phyloP scores from a whole-genome alignment of 2,797 vertebrate species.

The Propithecus deckenii region DNA sequence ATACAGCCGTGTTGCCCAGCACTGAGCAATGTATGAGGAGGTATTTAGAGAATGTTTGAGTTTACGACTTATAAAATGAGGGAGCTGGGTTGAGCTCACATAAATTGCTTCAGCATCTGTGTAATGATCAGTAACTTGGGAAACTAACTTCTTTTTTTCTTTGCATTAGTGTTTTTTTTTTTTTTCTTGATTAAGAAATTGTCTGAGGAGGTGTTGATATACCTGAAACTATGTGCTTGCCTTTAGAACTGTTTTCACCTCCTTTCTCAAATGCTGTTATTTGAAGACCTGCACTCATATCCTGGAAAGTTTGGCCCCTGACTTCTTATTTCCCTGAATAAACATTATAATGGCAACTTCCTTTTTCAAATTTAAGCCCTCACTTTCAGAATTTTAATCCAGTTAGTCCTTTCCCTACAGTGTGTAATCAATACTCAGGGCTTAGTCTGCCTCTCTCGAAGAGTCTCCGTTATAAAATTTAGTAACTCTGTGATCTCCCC shows the following conservation, averaged over 20 bases:
- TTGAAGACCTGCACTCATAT: slow-evolving; percentile 25
- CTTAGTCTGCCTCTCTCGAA: slow-evolving; percentile 60
- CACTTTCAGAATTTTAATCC: slow-evolving; percentile 77
- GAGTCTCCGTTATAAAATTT: slow-evolving; percentile 57
- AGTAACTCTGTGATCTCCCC: not conserved
- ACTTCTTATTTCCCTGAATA: slow-evolving; percentile 68
- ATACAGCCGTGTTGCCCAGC: not conserved
- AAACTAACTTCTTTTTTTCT: not conserved
- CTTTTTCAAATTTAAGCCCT: slow-evolving; percentile 59
- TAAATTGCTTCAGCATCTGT: not conserved
- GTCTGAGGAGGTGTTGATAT: slow-evolving; percentile 18
- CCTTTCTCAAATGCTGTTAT: not conserved
- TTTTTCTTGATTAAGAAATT: slow-evolving; percentile 19
- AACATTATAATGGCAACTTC: slow-evolving; percentile 62
- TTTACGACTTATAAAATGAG: not conserved
- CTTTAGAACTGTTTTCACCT: not conserved
- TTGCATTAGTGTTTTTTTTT: not conserved
- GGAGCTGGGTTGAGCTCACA: not conserved
- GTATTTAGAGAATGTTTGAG: not conserved
- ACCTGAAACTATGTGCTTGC: not conserved
- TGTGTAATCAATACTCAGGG: slow-evolving; percentile 69
- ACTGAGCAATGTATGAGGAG: not conserved
- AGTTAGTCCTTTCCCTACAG: slow-evolving; percentile 50
- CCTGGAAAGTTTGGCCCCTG: slow-evolving; percentile 59
- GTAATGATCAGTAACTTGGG: not conserved